Percentiles rank a stretch among this genome's conserved stretches.
Conservation (phyloP, 2,113 vertebrate species). For the Raja brachyura region DNA sequence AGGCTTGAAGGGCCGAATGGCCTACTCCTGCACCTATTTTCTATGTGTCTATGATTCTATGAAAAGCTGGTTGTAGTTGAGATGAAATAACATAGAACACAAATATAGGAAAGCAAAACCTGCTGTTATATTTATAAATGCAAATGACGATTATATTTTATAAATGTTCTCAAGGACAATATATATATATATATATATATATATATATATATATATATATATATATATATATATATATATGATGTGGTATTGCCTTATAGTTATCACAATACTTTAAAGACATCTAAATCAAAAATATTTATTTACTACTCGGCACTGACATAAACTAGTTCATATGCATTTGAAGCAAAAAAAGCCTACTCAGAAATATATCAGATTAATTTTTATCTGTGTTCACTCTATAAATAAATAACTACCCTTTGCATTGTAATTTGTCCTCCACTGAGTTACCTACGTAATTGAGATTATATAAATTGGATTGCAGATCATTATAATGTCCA, state of each 20-base stretch:
- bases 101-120: not conserved
- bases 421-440: not conserved
- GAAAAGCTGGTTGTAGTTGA: too few species aligned
- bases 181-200: not conserved
- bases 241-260: not conserved
- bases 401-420: not conserved
- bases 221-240: not conserved
- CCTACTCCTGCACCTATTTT: too few species aligned
- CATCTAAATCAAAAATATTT: not conserved
- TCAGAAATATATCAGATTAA: not conserved
- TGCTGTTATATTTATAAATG: not conserved
- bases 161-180: too few species aligned
- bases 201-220: too few species aligned
- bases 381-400: not conserved
- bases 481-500: not conserved
- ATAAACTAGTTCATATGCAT: not conserved
- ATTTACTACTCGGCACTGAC: not conserved
- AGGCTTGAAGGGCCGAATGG: too few species aligned
- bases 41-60: too few species aligned
- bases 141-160: not conserved
- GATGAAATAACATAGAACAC: not conserved
- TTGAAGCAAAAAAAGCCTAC: not conserved
- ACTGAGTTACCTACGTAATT: not conserved
- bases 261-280: not conserved
- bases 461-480: slow-evolving; percentile 21